A percentile compares a stretch with the other conserved stretches of the same genome.
These are phyloP conservation scores for Zoanthus sociatus DNA, from an alignment of 92 coral and sea anemone species.

Conservation along the genomic window DNA sequence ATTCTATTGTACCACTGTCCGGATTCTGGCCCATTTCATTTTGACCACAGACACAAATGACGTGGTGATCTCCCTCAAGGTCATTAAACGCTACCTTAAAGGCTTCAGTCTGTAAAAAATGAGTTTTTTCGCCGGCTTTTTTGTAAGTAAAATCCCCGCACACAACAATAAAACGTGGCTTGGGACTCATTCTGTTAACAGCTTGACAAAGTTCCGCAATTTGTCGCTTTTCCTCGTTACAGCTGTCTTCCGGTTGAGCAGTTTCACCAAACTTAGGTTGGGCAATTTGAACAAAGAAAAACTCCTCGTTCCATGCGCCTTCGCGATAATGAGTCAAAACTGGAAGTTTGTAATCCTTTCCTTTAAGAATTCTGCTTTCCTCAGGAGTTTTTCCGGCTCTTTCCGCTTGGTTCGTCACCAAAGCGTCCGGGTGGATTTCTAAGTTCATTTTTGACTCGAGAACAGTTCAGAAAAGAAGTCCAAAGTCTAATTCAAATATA, in stretches of 20 bases:
- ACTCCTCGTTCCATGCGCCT: conserved; percentile 78
- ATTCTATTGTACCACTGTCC: conserved; percentile 55
- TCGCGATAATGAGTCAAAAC: conserved; percentile 84
- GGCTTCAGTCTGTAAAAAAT: conserved; percentile 80
- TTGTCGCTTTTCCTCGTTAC: conserved; percentile 64
- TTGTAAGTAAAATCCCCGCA: conserved; percentile 80
- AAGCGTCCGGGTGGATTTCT: conserved; percentile 91
- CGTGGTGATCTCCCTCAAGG: conserved; percentile 74
- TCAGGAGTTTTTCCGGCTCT: conserved; percentile 90
- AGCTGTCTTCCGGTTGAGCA: conserved; percentile 86
- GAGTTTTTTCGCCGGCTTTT: conserved; percentile 67
- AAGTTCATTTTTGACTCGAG: conserved; percentile 56
- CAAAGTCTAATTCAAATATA: not conserved
- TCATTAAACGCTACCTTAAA: conserved; percentile 76
- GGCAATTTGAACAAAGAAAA: conserved; percentile 85
- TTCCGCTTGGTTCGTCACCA: conserved; percentile 83
- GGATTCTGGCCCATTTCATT: conserved; percentile 75
- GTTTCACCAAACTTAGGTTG: conserved; percentile 75
- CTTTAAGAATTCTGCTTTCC: conserved; percentile 81
- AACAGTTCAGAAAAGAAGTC: not conserved
- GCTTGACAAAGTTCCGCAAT: conserved; percentile 59
- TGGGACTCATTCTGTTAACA: conserved; percentile 79
- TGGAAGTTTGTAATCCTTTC: conserved; percentile 82
- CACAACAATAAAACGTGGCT: conserved; percentile 82
- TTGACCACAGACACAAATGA: conserved; percentile 83